A percentile compares a stretch with the other conserved stretches of the same genome.
Evolutionary conservation across 1,140 invertebrate species (phyloP).

Genomic region (Nebria ingens): DNA sequence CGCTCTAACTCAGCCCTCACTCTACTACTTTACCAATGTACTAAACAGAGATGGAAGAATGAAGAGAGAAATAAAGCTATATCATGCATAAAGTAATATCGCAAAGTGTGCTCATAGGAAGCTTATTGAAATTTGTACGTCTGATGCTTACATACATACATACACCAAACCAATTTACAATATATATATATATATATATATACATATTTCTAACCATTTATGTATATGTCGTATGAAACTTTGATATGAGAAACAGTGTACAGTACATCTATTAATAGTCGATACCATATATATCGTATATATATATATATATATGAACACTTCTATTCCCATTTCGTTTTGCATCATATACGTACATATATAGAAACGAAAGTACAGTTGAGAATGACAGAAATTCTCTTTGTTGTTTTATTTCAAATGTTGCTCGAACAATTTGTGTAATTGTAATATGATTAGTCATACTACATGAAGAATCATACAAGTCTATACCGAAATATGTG

Average conservation of each 20-base stretch:
- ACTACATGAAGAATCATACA: too few relatives aligned
- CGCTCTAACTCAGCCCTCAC: too few relatives aligned
- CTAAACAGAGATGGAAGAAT: background rate
- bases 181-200: background rate
- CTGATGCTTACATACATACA: background rate
- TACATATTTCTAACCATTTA: slow-evolving; percentile 1
- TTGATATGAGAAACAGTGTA: background rate
- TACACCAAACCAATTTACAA: background rate
- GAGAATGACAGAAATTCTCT: too few relatives aligned
- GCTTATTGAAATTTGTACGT: slow-evolving; percentile 4
- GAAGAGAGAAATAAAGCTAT: background rate
- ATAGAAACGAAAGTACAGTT: too few relatives aligned
- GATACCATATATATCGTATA: background rate
- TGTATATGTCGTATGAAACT: background rate
- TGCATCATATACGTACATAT: too few relatives aligned
- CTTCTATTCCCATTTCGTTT: background rate
- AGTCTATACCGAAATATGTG: too few relatives aligned
- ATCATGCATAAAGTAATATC: slow-evolving; percentile 7
- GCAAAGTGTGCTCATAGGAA: background rate
- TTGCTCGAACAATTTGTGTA: too few relatives aligned
- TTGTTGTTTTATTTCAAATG: too few relatives aligned
- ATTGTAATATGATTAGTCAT: too few relatives aligned
- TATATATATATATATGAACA: background rate
- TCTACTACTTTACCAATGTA: background rate
- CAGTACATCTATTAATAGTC: slow-evolving; percentile 5